phyloP scores from a whole-genome alignment of 2,888 invertebrate genomes.

The Incurvaria masculella region DNA sequence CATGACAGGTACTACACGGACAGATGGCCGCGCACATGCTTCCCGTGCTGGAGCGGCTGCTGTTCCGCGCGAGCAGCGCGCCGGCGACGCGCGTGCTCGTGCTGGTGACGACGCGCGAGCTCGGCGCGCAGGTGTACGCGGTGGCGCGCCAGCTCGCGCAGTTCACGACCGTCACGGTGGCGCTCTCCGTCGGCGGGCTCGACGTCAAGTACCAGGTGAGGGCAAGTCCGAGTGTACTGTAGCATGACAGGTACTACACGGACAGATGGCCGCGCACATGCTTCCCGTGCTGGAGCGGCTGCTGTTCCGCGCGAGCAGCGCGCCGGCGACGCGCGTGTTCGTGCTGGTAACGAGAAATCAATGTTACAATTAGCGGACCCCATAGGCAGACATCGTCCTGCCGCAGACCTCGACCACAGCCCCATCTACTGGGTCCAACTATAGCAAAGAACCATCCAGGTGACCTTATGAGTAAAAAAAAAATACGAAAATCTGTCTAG shows the following conservation, averaged over 20 bases:
- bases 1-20: not conserved
- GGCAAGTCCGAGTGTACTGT: not conserved
- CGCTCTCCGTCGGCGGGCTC: constrained; percentile 83
- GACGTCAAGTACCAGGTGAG: constrained; percentile 70
- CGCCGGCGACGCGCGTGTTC: constrained; percentile 73
- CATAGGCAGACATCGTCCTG: no score
- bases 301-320: constrained; percentile 72
- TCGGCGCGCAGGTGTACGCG: constrained; percentile 97
- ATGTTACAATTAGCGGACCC: no score
- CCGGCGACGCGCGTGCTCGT: constrained; percentile 80
- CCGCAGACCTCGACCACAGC: no score
- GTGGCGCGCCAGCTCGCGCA: constrained; percentile 90
- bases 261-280: constrained; percentile 99
- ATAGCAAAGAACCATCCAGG: no score
- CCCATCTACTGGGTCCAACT: no score
- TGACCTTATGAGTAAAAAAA: no score
- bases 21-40: constrained; percentile 99
- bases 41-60: constrained; percentile 89
- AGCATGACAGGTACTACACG: not conserved
- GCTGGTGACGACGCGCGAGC: constrained; percentile 93
- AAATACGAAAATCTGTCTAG: no score
- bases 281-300: constrained; percentile 93
- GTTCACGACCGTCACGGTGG: constrained; percentile 78
- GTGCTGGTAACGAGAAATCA: constrained; percentile 96
- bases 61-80: constrained; percentile 73